phyloP scores from a whole-genome alignment of 2,797 vertebrate species.

The Anisognathus igniventris region DNA sequence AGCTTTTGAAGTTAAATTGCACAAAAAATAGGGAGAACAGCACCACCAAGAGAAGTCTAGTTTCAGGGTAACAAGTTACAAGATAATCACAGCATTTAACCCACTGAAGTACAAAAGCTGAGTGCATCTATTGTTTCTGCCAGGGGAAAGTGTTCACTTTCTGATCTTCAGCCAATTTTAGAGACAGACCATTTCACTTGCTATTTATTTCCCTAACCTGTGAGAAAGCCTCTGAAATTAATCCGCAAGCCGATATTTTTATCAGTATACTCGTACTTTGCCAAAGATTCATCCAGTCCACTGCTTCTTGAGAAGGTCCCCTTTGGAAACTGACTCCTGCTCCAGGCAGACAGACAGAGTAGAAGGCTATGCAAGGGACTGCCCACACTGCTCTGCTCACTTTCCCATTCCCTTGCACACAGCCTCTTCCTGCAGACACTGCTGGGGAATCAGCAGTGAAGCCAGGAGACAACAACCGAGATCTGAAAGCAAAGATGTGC shows the following conservation, averaged over 20 bases:
- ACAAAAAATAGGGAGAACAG: constrained; percentile 53
- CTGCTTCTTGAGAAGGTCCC: background rate
- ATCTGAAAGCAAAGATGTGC: background rate
- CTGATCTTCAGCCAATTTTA: background rate
- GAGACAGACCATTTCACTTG: background rate
- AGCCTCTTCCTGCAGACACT: background rate
- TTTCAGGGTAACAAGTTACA: background rate
- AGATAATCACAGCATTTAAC: background rate
- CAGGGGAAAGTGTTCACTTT: background rate
- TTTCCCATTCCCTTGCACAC: background rate
- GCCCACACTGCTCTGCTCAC: fast-evolving
- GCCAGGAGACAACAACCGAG: background rate
- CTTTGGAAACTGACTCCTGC: background rate
- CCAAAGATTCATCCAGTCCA: background rate
- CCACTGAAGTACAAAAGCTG: background rate
- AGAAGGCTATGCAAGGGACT: background rate
- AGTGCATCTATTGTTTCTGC: background rate
- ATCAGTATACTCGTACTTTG: background rate
- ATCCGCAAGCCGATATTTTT: background rate
- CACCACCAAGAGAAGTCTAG: constrained; percentile 58
- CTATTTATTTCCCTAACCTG: background rate
- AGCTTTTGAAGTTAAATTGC: background rate
- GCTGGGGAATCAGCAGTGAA: background rate
- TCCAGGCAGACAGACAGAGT: background rate
- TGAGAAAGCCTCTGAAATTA: background rate